A percentile compares a stretch with the other conserved stretches of the same genome.
Conservation (phyloP, 30 jellyfish, hydroid and myxozoan species). For the Aurelia sp. region DNA sequence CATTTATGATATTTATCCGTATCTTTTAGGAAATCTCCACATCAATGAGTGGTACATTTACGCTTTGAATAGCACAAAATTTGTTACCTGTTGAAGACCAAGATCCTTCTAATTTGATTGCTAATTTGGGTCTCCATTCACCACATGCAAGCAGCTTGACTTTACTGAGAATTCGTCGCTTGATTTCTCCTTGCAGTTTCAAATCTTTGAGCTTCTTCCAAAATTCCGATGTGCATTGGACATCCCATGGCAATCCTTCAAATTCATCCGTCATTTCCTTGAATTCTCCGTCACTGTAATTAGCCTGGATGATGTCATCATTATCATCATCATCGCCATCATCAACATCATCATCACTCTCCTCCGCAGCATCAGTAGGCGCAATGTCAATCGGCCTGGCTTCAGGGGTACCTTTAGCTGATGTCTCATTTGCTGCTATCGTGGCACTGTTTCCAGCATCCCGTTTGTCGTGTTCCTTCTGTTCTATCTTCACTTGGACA, state of each 20-base stretch:
- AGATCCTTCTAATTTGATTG: slow-evolving; percentile 50
- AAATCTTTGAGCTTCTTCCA: slow-evolving; percentile 65
- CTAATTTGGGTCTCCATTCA: slow-evolving; percentile 65
- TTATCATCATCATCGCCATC: slow-evolving; percentile 9
- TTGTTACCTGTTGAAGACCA: not conserved
- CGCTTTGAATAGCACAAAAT: no score
- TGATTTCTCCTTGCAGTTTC: slow-evolving; percentile 23
- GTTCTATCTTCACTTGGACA: not conserved
- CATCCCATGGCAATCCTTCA: slow-evolving; percentile 89
- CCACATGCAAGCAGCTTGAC: slow-evolving; percentile 73
- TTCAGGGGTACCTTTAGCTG: no score
- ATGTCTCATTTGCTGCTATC: no score
- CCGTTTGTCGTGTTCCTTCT: not conserved
- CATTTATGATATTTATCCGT: no score
- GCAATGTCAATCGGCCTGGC: no score
- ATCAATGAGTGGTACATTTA: no score
- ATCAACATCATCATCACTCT: not conserved
- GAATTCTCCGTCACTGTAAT: not conserved
- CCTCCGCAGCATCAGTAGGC: no score
- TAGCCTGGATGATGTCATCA: not conserved
- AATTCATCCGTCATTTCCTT: slow-evolving; percentile 23
- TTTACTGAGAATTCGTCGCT: slow-evolving; percentile 51
- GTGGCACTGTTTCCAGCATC: no score
- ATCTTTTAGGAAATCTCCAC: no score
- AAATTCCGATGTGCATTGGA: slow-evolving; percentile 80